Percentiles rank a stretch among this genome's conserved stretches.
These are phyloP conservation scores for Tortrix viridana DNA, from an alignment of 2,888 invertebrate genomes.

Conservation along the genomic window DNA sequence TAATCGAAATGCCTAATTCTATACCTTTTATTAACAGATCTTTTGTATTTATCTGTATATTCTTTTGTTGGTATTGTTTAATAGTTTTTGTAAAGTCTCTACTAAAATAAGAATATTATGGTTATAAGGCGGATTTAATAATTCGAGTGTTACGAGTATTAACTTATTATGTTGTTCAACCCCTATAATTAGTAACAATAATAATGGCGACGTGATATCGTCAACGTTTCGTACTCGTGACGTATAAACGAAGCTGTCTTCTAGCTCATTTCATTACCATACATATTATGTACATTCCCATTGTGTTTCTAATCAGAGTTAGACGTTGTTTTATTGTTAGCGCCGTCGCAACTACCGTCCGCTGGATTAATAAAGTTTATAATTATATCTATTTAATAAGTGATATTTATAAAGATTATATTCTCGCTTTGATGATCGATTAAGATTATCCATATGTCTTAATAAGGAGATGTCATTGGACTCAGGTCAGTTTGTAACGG, in stretches of 20 bases:
- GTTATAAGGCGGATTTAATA: too few relatives aligned
- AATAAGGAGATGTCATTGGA: slow-evolving; percentile 6
- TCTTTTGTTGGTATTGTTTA: too few relatives aligned
- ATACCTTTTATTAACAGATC: too few relatives aligned
- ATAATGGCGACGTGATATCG: too few relatives aligned
- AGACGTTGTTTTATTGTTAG: slow-evolving; percentile 1
- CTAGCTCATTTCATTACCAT: slow-evolving; percentile 15
- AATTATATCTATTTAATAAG: not conserved
- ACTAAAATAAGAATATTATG: too few relatives aligned
- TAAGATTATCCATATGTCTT: slow-evolving; percentile 1
- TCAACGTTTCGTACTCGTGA: not conserved
- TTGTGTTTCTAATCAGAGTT: slow-evolving; percentile 15
- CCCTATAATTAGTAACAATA: too few relatives aligned
- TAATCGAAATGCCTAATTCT: too few relatives aligned
- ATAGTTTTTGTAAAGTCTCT: too few relatives aligned
- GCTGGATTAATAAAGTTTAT: slow-evolving; percentile 6
- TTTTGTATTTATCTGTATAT: too few relatives aligned
- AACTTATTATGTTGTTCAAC: too few relatives aligned
- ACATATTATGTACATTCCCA: slow-evolving; percentile 13
- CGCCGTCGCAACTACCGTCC: not conserved
- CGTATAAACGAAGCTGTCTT: not conserved
- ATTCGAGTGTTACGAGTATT: too few relatives aligned
- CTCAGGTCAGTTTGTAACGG: not conserved
- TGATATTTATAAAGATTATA: not conserved
- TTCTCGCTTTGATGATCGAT: slow-evolving; percentile 2